A percentile compares a stretch with the other conserved stretches of the same genome.
Conservation (phyloP, 2,888 invertebrate genomes). For the Amphipyra berbera region DNA sequence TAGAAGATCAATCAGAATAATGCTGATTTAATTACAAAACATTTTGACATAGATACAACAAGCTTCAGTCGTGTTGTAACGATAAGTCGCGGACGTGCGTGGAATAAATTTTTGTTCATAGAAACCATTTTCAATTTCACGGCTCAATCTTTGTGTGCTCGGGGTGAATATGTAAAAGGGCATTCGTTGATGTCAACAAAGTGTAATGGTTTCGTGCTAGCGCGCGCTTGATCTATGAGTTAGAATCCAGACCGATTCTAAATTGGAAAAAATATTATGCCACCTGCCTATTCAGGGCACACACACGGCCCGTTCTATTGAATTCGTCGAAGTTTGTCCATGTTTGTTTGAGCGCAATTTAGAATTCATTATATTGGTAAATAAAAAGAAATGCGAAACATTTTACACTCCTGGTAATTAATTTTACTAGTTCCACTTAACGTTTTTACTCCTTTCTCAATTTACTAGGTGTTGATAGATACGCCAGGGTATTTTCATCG, state of each 20-base stretch:
- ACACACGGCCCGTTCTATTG: constrained; percentile 53
- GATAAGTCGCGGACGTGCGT: constrained; percentile 81
- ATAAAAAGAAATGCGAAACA: constrained; percentile 11
- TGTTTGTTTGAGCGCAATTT: constrained; percentile 38
- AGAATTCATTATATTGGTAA: constrained; percentile 12
- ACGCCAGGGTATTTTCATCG: constrained; percentile 61
- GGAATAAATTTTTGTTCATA: constrained; percentile 88
- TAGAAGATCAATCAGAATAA: constrained; percentile 28
- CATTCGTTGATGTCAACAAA: constrained; percentile 88
- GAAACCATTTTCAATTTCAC: constrained; percentile 89
- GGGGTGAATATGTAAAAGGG: constrained; percentile 88
- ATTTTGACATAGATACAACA: constrained; percentile 44
- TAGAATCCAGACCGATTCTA: constrained; percentile 76
- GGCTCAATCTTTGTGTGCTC: constrained; percentile 89
- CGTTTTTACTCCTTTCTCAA: constrained; percentile 49
- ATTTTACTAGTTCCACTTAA: constrained; percentile 40
- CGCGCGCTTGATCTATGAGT: constrained; percentile 83
- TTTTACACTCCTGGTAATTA: constrained; percentile 35
- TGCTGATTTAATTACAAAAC: constrained; percentile 46
- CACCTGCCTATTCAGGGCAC: constrained; percentile 57
- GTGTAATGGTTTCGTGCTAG: constrained; percentile 88
- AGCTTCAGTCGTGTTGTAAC: constrained; percentile 74
- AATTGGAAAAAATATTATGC: constrained; percentile 75
- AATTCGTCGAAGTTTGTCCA: constrained; percentile 47
- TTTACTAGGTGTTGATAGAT: constrained; percentile 55